phyloP scores from a whole-genome alignment of 2,888 invertebrate genomes.

The Peribatodes rhomboidaria region DNA sequence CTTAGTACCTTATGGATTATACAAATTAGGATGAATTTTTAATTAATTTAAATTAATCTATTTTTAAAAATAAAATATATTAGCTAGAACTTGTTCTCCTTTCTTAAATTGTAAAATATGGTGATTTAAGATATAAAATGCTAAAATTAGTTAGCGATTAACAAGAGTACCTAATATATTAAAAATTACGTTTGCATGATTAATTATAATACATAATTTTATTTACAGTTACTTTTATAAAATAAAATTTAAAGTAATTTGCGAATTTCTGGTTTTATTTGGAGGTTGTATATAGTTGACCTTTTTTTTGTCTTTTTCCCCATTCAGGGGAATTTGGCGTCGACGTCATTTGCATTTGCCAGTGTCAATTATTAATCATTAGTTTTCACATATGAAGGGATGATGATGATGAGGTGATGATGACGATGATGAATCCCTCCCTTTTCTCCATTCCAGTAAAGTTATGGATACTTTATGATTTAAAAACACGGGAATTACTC shows the following conservation, averaged over 20 bases:
- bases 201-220: slow-evolving; percentile 60
- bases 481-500: too few species aligned
- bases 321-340: too few species aligned
- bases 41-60: not conserved
- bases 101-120: slow-evolving; percentile 36
- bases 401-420: too few species aligned
- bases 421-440: too few species aligned
- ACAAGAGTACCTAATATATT: slow-evolving; percentile 42
- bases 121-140: slow-evolving; percentile 21
- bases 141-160: slow-evolving; percentile 25
- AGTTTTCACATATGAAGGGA: too few species aligned
- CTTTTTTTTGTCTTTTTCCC: too few species aligned
- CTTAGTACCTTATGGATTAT: slow-evolving; percentile 3
- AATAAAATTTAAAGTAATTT: slow-evolving; percentile 76
- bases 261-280: slow-evolving; percentile 60
- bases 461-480: too few species aligned
- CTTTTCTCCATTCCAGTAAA: too few species aligned
- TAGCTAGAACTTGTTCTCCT: slow-evolving; percentile 19
- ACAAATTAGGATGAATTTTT: not conserved
- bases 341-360: too few species aligned
- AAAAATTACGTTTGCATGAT: slow-evolving; percentile 61
- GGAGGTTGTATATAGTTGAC: not conserved
- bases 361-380: too few species aligned
- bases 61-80: slow-evolving; percentile 9
- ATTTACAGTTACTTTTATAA: slow-evolving; percentile 77